Percentiles rank a stretch among this genome's conserved stretches.
These are phyloP conservation scores for Melinopterus prodromus DNA, from an alignment of 2,888 invertebrate genomes.

Conservation along the genomic window DNA sequence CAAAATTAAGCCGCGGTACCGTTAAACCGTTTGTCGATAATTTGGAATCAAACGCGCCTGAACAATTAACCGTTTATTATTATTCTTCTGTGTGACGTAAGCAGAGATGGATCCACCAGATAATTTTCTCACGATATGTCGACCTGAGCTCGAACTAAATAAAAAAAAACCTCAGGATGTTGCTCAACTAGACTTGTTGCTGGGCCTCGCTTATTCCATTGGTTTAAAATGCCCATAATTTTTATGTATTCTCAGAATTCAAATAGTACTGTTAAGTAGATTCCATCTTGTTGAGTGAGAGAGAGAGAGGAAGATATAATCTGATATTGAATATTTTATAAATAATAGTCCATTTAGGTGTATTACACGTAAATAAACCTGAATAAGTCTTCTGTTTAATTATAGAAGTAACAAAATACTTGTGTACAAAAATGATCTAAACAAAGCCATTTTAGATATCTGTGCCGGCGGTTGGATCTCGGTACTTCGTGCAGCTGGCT, in stretches of 20 bases:
- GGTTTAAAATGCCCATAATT: background rate
- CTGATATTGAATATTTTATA: too few relatives aligned
- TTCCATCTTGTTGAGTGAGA: too few relatives aligned
- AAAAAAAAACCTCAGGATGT: background rate
- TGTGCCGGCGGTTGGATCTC: too few relatives aligned
- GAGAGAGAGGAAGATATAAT: too few relatives aligned
- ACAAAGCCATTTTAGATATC: too few relatives aligned
- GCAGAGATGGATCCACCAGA: background rate
- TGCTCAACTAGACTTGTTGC: background rate
- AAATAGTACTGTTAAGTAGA: too few relatives aligned
- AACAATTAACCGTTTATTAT: background rate
- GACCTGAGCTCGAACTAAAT: background rate
- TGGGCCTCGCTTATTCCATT: background rate
- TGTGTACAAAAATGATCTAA: too few relatives aligned
- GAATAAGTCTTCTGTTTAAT: too few relatives aligned
- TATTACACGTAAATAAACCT: too few relatives aligned
- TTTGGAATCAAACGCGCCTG: background rate
- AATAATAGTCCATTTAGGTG: too few relatives aligned
- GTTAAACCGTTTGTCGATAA: slow-evolving; percentile 4
- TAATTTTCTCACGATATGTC: slow-evolving; percentile 4
- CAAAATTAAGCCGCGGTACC: background rate
- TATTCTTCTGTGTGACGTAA: background rate
- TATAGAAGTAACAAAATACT: too few relatives aligned
- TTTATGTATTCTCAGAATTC: background rate
- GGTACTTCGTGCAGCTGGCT: too few relatives aligned